Evolutionary conservation across 2,888 invertebrate genomes (phyloP).

Genomic region (Drosophila incognita): DNA sequence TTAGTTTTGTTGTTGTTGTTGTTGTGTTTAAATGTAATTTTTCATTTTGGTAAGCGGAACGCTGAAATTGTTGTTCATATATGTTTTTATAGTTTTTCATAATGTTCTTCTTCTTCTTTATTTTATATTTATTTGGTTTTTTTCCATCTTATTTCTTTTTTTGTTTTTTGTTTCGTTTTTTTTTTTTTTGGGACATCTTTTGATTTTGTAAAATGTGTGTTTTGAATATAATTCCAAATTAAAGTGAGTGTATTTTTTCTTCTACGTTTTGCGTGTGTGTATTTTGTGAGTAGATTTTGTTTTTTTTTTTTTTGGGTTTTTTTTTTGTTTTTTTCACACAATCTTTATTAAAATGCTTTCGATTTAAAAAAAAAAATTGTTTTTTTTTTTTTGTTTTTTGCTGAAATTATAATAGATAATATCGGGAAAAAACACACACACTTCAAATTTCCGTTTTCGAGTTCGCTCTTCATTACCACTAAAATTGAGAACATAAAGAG

Average conservation of each 20-base stretch:
- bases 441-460: not conserved
- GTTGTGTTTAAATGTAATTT: constrained; percentile 46
- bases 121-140: constrained; percentile 20
- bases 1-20: constrained; percentile 26
- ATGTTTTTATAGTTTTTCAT: constrained; percentile 42
- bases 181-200: constrained; percentile 12
- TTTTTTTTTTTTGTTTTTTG: constrained; percentile 1
- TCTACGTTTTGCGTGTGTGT: constrained; percentile 20
- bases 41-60: constrained; percentile 51
- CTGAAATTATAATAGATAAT: constrained; percentile 31
- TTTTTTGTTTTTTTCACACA: constrained; percentile 37
- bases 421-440: not conserved
- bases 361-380: not conserved
- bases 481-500: constrained; percentile 26
- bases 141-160: not conserved
- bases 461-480: not conserved
- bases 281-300: constrained; percentile 26
- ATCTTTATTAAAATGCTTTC: constrained; percentile 60
- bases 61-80: constrained; percentile 60
- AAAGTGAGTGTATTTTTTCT: constrained; percentile 33
- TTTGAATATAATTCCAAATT: constrained; percentile 38
- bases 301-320: constrained; percentile 23
- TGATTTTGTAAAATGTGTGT: constrained; percentile 30
- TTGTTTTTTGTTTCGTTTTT: constrained; percentile 3
- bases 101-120: constrained; percentile 6